Percentiles rank a stretch among this genome's conserved stretches.
Evolutionary conservation across 2,797 vertebrate species (phyloP).

Genomic region (Buceros bicornis): DNA sequence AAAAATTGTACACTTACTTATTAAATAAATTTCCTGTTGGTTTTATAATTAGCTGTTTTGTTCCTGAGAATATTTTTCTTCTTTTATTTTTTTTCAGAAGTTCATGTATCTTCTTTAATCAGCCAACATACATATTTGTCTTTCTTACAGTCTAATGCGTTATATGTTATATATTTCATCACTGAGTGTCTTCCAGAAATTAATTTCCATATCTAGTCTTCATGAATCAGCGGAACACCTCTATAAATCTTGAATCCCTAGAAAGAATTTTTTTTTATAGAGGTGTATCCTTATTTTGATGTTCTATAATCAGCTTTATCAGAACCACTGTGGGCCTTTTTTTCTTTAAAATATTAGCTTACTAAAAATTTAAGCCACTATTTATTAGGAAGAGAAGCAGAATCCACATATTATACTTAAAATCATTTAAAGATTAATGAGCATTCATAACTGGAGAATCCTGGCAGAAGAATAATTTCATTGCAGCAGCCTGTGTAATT

Average conservation of each 20-base stretch:
- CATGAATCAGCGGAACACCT: slow-evolving; percentile 61
- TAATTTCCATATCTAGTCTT: slow-evolving; percentile 49
- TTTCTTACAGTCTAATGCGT: slow-evolving; percentile 57
- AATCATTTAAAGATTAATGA: slow-evolving; percentile 21
- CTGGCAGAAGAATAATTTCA: slow-evolving; percentile 8
- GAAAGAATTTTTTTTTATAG: neutral
- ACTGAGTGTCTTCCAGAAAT: slow-evolving; percentile 50
- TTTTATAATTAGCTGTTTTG: slow-evolving; percentile 28
- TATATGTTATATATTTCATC: slow-evolving; percentile 42
- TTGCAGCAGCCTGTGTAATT: slow-evolving; percentile 8
- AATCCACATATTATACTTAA: neutral
- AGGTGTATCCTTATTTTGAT: slow-evolving; percentile 36
- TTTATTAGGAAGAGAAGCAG: slow-evolving; percentile 21
- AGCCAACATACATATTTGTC: slow-evolving; percentile 44
- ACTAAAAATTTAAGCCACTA: neutral
- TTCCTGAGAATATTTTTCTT: neutral
- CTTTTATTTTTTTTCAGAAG: neutral
- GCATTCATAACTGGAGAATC: neutral
- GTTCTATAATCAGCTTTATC: slow-evolving; percentile 44
- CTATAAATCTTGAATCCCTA: slow-evolving; percentile 49
- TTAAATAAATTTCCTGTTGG: neutral
- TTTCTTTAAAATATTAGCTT: slow-evolving; percentile 36
- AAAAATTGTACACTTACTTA: neutral
- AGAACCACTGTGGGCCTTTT: neutral
- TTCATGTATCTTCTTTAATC: slow-evolving; percentile 39